Evolutionary conservation across 2,888 invertebrate species (phyloP).

Genomic region (Epistrophe grossulariae): DNA sequence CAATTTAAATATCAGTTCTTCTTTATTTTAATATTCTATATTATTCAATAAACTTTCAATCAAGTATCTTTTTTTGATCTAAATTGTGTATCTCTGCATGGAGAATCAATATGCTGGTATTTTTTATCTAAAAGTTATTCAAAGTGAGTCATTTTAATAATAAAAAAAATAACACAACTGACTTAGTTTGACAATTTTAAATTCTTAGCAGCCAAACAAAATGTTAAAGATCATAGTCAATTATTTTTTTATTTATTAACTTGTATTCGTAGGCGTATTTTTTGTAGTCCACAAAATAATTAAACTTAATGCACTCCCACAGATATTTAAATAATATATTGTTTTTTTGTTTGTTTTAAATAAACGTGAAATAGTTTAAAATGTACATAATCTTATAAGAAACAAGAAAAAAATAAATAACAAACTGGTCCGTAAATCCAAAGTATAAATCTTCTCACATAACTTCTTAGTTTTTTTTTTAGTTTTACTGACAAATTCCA

Average conservation of each 20-base stretch:
- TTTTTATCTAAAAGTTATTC: neutral
- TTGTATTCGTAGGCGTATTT: conserved; percentile 38
- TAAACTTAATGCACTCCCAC: conserved; percentile 51
- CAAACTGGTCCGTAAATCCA: conserved; percentile 59
- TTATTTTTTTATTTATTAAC: conserved; percentile 6
- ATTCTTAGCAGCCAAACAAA: neutral
- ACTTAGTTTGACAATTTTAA: conserved; percentile 24
- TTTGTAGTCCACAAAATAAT: conserved; percentile 33
- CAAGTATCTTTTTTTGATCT: conserved; percentile 1
- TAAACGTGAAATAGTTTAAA: neutral
- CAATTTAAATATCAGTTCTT: neutral
- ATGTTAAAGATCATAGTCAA: conserved; percentile 62
- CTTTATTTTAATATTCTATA: neutral
- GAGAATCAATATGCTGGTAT: conserved; percentile 4
- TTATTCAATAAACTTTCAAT: neutral
- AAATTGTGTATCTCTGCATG: conserved; percentile 4
- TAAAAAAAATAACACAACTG: conserved; percentile 16
- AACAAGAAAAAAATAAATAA: neutral
- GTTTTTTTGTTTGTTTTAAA: neutral
- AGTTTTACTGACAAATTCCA: conserved; percentile 22
- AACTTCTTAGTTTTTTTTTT: conserved; percentile 1
- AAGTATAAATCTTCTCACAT: conserved; percentile 48
- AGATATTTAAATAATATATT: neutral
- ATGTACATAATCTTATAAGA: neutral
- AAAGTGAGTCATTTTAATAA: conserved; percentile 21